phyloP scores from a whole-genome alignment of 2,888 invertebrate species.

The Temnothorax rugatulus region DNA sequence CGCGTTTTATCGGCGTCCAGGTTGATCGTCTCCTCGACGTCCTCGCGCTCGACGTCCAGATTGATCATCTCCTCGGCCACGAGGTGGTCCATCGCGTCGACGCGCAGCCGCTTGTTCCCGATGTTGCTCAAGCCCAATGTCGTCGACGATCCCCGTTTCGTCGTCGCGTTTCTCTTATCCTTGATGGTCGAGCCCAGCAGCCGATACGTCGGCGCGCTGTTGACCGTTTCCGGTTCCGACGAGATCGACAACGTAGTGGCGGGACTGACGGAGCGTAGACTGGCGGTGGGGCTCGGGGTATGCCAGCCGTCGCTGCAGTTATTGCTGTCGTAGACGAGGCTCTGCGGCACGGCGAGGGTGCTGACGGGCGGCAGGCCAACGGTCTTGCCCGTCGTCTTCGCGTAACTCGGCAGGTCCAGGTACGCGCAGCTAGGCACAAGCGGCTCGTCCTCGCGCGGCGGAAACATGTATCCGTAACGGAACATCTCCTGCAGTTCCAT shows the following conservation, averaged over 20 bases:
- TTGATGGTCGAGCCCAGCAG: slow-evolving; percentile 55
- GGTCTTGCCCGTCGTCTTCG: slow-evolving; percentile 76
- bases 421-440: slow-evolving; percentile 77
- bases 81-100: slow-evolving; percentile 56
- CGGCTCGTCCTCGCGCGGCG: slow-evolving; percentile 81
- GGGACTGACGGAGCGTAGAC: slow-evolving; percentile 83
- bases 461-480: slow-evolving; percentile 84
- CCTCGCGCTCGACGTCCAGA: slow-evolving; percentile 63
- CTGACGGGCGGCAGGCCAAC: slow-evolving; percentile 80
- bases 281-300: slow-evolving; percentile 84
- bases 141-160: slow-evolving; percentile 48
- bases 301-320: slow-evolving; percentile 85
- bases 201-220: slow-evolving; percentile 61
- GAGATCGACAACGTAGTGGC: slow-evolving; percentile 80
- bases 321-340: slow-evolving; percentile 70
- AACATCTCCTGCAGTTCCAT: slow-evolving; percentile 85
- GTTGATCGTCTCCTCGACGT: slow-evolving; percentile 54
- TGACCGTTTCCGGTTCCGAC: slow-evolving; percentile 79
- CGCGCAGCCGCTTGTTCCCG: slow-evolving; percentile 26
- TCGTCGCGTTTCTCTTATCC: slow-evolving; percentile 55
- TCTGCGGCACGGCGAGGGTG: slow-evolving; percentile 70
- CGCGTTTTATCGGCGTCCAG: slow-evolving; percentile 66
- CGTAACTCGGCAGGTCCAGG: slow-evolving; percentile 81
- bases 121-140: slow-evolving; percentile 21
- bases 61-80: slow-evolving; percentile 65